Base-by-base conservation (phyloP, 1,140 invertebrate species). In the Helicoverpa armigera region DNA sequence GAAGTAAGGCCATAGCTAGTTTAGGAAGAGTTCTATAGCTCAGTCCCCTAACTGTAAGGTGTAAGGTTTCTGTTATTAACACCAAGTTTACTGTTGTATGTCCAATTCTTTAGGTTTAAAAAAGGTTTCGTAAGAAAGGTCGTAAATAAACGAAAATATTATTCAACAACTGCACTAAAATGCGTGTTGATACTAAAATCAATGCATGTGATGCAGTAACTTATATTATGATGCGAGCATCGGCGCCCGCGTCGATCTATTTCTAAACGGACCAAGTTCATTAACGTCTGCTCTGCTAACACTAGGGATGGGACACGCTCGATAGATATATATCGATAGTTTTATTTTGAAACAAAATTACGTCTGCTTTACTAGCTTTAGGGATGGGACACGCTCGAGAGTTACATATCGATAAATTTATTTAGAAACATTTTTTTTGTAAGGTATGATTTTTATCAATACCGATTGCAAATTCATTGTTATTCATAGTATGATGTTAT, bases 241-340 rank as follows among this genome's bases (percentile, higher is more conserved):
- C 53, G n/a, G 63, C 78, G 78, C 69, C 18, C 12, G 69, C 65
- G 29, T 4, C 69, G 78, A 65, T 80, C 78, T 80, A 80, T 80
- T 80, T 80, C 63, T 67, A 79, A 54, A 73, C 78, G 18, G 11
- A 54, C 63, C 80, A 81, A 81, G 80, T 81, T 81, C 80, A 81
- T 81, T 81, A 81, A 75, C 80, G 63, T 70, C 61, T 35, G 80
- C 60, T 69, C 56, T 56, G 58, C 51, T 70, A 63, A n/a, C 3
- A 7, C 5, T 70, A 76, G 51, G 23, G 80, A 58, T 81, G 80
- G 80, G 72, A 80, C 23, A 18, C n/a, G 10, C 1, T 2, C 1
- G 35, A 43, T 67, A 16, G 1, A 16, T 0, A 18, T 29, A 12
- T 67, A 65, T 77, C 75, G 75, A 77, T 77, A 67, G 23, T 53